Evolutionary conservation across 2,113 vertebrate genomes (phyloP).

Genomic region (Aegithalos caudatus): DNA sequence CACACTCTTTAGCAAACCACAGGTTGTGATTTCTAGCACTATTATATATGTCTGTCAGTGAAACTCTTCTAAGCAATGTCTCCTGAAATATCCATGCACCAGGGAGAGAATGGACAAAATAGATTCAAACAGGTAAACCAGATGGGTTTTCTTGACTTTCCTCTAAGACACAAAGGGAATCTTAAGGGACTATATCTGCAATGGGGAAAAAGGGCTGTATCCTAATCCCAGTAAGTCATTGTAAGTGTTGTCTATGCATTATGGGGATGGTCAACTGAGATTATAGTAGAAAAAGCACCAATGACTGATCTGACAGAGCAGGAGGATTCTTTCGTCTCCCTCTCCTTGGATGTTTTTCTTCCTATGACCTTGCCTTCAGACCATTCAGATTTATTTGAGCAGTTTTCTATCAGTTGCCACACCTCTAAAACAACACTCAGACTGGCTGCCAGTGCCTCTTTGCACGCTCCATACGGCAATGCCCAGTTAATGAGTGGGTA

Average conservation of each 20-base stretch:
- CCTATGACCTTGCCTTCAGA: neutral
- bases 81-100: neutral
- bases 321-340: neutral
- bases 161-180: neutral
- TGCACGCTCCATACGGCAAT: neutral
- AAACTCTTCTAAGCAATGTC: neutral
- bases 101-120: neutral
- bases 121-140: neutral
- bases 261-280: neutral
- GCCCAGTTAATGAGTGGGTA: slow-evolving; percentile 30
- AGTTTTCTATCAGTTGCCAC: neutral
- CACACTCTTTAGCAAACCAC: neutral
- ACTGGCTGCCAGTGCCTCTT: neutral
- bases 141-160: neutral
- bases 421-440: slow-evolving; percentile 2
- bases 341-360: slow-evolving; percentile 6
- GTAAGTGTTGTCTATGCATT: neutral
- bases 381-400: neutral
- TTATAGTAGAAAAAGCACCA: neutral
- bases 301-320: neutral
- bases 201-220: neutral
- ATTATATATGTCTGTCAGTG: neutral
- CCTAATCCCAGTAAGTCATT: neutral
- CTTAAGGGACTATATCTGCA: neutral
- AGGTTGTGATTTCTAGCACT: neutral